These are phyloP conservation scores for Iguana delicatissima DNA, from an alignment of 2,797 vertebrate genomes.

Conservation along the genomic window DNA sequence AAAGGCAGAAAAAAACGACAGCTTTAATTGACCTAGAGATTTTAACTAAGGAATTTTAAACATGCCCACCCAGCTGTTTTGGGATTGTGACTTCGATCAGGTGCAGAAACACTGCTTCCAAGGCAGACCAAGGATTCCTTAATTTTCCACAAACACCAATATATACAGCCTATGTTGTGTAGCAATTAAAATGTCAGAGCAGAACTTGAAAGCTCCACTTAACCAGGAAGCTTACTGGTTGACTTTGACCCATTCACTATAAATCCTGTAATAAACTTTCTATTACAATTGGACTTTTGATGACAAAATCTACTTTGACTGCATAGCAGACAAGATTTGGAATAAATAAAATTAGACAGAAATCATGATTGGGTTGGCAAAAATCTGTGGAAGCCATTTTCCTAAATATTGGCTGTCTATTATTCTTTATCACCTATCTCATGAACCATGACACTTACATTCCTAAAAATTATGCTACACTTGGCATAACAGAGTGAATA, in stretches of 20 bases:
- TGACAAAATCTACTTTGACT: neutral
- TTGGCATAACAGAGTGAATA: too few relatives aligned
- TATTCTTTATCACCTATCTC: neutral
- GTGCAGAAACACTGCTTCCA: neutral
- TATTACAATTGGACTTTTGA: neutral
- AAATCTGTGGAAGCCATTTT: neutral
- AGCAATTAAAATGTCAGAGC: neutral
- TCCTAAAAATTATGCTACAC: neutral
- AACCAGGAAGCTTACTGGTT: neutral
- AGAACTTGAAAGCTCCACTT: neutral
- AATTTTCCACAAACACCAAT: neutral
- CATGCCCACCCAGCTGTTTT: neutral
- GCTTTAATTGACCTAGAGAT: neutral
- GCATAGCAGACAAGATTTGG: neutral
- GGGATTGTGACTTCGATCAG: neutral
- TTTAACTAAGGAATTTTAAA: neutral
- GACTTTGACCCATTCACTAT: neutral
- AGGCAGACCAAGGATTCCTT: neutral
- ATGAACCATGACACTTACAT: neutral
- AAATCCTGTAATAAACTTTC: neutral
- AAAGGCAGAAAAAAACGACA: neutral
- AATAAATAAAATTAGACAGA: neutral
- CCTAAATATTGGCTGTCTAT: neutral
- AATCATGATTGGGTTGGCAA: neutral
- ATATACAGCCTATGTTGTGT: neutral